Percentiles rank a stretch among this genome's conserved stretches.
These are phyloP conservation scores for Drosophila aff. DNA, from an alignment of 1,140 invertebrate species.

Conservation along the genomic window DNA sequence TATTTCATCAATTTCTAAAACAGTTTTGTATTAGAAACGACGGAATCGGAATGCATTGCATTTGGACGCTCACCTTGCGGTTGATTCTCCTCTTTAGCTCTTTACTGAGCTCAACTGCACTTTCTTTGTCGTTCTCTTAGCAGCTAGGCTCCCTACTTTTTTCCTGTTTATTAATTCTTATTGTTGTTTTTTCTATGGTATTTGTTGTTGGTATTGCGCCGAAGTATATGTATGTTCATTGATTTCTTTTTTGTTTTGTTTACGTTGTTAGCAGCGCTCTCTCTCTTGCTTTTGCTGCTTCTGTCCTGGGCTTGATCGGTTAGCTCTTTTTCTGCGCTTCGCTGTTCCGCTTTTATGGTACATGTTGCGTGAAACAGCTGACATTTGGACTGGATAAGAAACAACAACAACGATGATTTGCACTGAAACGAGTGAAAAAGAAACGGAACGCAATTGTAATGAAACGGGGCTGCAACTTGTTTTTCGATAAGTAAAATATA, in stretches of 20 bases:
- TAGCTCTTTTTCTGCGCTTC: constrained; percentile 77
- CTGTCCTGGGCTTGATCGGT: constrained; percentile 62
- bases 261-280: constrained; percentile 61
- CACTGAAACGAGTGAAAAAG: constrained; percentile 11
- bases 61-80: constrained; percentile 18
- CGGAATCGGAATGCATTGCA: not conserved
- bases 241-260: constrained; percentile 27
- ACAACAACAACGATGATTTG: constrained; percentile 47
- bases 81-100: constrained; percentile 7
- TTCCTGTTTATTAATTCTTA: constrained; percentile 4
- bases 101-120: constrained; percentile 8
- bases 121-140: constrained; percentile 14
- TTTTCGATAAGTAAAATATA: not conserved
- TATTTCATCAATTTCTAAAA: not conserved
- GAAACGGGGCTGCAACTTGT: constrained; percentile 8
- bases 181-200: constrained; percentile 11
- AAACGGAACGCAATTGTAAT: not conserved
- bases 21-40: not conserved
- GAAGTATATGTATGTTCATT: constrained; percentile 4
- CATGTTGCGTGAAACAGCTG: constrained; percentile 79
- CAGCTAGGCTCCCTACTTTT: constrained; percentile 5
- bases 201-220: constrained; percentile 26
- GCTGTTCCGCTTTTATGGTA: constrained; percentile 76
- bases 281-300: constrained; percentile 29
- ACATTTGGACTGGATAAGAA: constrained; percentile 63